Evolutionary conservation across 2,113 vertebrate species (phyloP).

Genomic region (human): DNA sequence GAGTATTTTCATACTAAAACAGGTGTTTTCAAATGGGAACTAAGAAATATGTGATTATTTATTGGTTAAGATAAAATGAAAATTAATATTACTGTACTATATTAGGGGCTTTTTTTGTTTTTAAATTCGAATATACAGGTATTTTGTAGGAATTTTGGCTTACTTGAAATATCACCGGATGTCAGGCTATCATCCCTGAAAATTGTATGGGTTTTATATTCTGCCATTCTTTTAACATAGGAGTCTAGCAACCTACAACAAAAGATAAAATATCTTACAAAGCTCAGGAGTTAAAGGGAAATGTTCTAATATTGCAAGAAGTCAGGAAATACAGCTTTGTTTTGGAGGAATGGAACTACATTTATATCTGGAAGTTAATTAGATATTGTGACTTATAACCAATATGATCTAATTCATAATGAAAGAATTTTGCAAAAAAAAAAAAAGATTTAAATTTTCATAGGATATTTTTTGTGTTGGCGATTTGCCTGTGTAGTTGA

Average conservation of each 20-base stretch:
- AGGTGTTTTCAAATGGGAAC: background rate
- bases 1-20: background rate
- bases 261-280: background rate
- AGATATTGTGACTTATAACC: background rate
- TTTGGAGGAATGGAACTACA: background rate
- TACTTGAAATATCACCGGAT: background rate
- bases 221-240: background rate
- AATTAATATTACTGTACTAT: background rate
- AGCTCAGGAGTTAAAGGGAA: background rate
- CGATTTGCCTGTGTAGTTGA: slow-evolving; percentile 27
- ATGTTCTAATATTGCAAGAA: background rate
- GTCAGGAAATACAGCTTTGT: background rate
- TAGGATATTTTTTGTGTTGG: slow-evolving; percentile 6
- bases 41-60: background rate
- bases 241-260: background rate
- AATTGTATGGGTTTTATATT: background rate
- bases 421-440: slow-evolving; percentile 28
- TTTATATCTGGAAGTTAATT: slow-evolving; percentile 53
- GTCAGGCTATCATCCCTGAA: background rate
- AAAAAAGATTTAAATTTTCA: slow-evolving; percentile 57
- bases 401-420: slow-evolving; percentile 40
- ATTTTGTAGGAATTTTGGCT: background rate
- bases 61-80: background rate
- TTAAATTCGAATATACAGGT: background rate
- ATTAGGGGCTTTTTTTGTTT: background rate